These are phyloP conservation scores for Littorina saxatilis DNA, from an alignment of 1,140 invertebrate species.

Conservation along the genomic window DNA sequence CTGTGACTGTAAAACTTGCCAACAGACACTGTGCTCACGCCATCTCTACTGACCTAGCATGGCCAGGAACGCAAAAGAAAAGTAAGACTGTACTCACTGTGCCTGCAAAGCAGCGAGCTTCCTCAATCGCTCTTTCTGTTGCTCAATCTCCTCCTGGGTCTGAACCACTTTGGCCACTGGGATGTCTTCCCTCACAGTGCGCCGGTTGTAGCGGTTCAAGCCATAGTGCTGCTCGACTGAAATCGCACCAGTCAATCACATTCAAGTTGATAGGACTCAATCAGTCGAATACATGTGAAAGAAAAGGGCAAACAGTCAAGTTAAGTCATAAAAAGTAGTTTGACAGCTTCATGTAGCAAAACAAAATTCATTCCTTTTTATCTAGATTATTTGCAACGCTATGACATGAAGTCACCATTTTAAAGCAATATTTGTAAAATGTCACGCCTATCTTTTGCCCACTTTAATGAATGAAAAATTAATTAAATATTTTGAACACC, in stretches of 20 bases:
- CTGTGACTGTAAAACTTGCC: no score
- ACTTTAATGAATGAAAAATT: no score
- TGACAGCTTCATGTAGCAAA: not conserved
- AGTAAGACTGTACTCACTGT: slow-evolving; percentile 59
- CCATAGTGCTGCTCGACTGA: slow-evolving; percentile 88
- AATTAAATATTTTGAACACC: no score
- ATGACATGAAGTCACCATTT: no score
- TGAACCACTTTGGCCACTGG: slow-evolving; percentile 90
- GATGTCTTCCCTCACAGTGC: slow-evolving; percentile 91
- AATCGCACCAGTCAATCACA: slow-evolving; percentile 33
- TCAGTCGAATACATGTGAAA: not conserved
- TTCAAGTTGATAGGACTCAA: not conserved
- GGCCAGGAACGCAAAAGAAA: no score
- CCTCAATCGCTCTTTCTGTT: slow-evolving; percentile 66
- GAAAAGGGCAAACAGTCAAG: no score
- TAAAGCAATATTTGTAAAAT: no score
- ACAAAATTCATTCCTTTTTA: not conserved
- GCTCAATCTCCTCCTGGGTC: slow-evolving; percentile 81
- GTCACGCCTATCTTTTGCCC: no score
- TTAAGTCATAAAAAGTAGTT: not conserved
- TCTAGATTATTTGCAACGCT: no score
- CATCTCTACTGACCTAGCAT: no score
- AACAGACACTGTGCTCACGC: no score
- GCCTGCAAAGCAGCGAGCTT: slow-evolving; percentile 64
- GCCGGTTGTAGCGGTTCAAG: slow-evolving; percentile 90